Evolutionary conservation across 2,888 invertebrate species (phyloP).

Genomic region (Cheilosia vulpina): DNA sequence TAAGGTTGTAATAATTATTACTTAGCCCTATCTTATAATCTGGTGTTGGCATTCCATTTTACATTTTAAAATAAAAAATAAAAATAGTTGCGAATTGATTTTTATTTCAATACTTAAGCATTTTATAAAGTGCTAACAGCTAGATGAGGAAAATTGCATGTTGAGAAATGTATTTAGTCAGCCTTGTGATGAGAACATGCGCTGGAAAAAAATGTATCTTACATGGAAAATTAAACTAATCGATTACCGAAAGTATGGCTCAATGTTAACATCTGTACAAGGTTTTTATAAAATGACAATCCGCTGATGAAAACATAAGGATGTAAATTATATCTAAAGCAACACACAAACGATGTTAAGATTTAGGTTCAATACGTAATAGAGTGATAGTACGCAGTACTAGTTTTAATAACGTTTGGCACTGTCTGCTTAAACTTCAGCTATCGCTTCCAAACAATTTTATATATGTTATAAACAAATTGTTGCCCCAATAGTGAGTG

Average conservation of each 20-base stretch:
- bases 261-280: too few species aligned
- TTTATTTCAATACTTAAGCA: conserved; percentile 5
- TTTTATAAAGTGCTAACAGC: not conserved
- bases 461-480: too few species aligned
- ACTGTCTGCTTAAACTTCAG: too few species aligned
- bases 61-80: not conserved
- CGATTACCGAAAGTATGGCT: too few species aligned
- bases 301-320: not conserved
- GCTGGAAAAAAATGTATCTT: not conserved
- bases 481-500: too few species aligned
- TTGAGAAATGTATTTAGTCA: conserved; percentile 14
- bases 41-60: conserved; percentile 27
- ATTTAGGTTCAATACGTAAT: too few species aligned
- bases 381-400: too few species aligned
- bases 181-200: conserved; percentile 59
- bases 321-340: too few species aligned
- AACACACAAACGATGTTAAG: too few species aligned
- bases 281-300: not conserved
- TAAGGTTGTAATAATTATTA: conserved; percentile 14
- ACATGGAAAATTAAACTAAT: not conserved
- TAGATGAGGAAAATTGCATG: conserved; percentile 18
- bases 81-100: not conserved
- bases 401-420: too few species aligned
- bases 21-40: conserved; percentile 23
- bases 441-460: too few species aligned